Evolutionary conservation across 2,888 invertebrate genomes (phyloP), one percentile per base, ranked within the genome.

Genomic region (Euplexia lucipara): DNA sequence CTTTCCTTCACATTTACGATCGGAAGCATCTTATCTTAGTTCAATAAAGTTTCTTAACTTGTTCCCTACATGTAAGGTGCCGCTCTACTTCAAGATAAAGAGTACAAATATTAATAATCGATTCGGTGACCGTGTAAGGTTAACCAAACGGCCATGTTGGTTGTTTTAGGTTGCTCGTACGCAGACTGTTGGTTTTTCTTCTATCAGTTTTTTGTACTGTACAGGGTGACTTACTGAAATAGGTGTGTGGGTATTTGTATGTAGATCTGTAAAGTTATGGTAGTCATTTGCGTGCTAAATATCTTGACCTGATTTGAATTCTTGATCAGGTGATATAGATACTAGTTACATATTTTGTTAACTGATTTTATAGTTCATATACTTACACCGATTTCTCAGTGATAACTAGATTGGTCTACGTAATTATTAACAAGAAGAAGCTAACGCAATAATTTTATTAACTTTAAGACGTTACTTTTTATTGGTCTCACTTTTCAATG

Each of bases 1-100:
- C 18, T 69, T 57, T 39, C 32, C 39, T n/a, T 20, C 35, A 37
- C 72, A 63, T 62, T 74, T 73, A 65, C 49, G n/a, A 69, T 71
- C 68, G 75, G 81, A 81, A 81, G 81, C 75, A 65, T 57, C 64
- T 78, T 79, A 81, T 79, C 81, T 70, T 60, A 48, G 63, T 69
- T 68, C 78, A 78, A 81, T 81, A 75, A 70, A 77, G 63, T 65
- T 65, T 20, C 51, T 18, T 39, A 67, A 59, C 48, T 56, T 52
- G 57, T 67, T 30, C 9, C 34, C 32, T 14, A 81, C 75, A 65
- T 81, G 75, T 71, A 67, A 78, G 49, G 81, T 52, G 62, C 79
- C 79, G 81, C 78, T 51, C 37, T 34, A 52, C 48, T 51, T 61
- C 32, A 20, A 67, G 81, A 79, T 78, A 81, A 78, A 62, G 39